Base-by-base conservation (phyloP, 2,113 vertebrate genomes). In the Sisor rabdophorus region DNA sequence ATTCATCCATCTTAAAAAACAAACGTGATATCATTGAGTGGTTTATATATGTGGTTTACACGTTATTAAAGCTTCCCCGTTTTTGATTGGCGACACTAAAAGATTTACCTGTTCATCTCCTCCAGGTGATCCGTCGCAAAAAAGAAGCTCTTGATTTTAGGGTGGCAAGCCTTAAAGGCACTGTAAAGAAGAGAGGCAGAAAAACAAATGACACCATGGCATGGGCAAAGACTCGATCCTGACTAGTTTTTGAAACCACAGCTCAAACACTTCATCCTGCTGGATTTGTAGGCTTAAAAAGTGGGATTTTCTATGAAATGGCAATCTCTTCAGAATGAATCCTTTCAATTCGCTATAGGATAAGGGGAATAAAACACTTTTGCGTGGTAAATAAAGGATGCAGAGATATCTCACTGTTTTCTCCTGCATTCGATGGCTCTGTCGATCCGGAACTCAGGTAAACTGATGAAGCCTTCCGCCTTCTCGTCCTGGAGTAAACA, bases 1-100 rank as follows among this genome's bases (percentile, higher is more conserved):
- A 80, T 95, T 95, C 95, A 98, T 93, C 95, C 95, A 98, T 81
- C 95, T 98, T 79, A 80, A 36, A 15, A 56, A 12, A 47, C 22
- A 69, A 3, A 15, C 53, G 32, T 9, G 40, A 47, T 47, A 47
- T 22, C n/a, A 24, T 65, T 65, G 15, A 10, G 13, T n/a, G n/a
- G n/a, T n/a, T n/a, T n/a, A n/a, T n/a, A 1, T 17, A 50, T 5
- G 15, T 11, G 64, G 22, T 19, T 26, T 4, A 26, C 40, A 11
- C 0, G 2, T 16, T 6, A 10, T 5, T 22, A 16, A 47, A 24
- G 30, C 26, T 12, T 19, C 19, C 3, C 13, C 12, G 40, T 44
- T 44, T 44, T 10, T 1, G 8, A 44, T 44, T 10, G 8, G 40
- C 40, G 5, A 44, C 40, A 44, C 5, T n/a, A 26, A 28, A 12